Evolutionary conservation across 2,797 vertebrate species (phyloP).

Genomic region (Cheirogaleus major): DNA sequence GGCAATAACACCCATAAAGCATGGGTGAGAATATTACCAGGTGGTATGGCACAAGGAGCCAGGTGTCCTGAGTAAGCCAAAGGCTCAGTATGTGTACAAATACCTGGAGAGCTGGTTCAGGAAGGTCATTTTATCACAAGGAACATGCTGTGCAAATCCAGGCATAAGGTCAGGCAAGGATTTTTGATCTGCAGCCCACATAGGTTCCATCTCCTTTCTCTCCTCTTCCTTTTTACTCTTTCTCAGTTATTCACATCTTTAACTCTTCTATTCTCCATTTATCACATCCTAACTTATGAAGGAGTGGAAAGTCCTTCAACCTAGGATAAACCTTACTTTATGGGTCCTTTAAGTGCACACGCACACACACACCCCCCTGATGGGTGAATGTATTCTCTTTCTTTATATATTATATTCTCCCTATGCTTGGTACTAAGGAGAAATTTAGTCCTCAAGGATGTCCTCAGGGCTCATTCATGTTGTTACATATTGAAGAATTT

Average conservation of each 20-base stretch:
- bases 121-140: neutral
- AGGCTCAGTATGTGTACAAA: accelerated
- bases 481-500: neutral
- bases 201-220: neutral
- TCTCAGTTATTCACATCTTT: neutral
- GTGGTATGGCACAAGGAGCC: neutral
- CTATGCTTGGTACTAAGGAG: neutral
- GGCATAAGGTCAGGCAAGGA: neutral
- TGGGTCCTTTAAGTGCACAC: neutral
- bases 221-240: neutral
- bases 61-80: accelerated
- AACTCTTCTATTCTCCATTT: neutral
- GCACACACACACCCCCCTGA: neutral
- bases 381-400: neutral
- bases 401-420: neutral
- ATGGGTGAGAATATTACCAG: neutral
- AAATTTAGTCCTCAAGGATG: neutral
- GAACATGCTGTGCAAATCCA: neutral
- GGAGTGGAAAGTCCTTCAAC: neutral
- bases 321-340: neutral
- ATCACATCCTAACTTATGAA: neutral
- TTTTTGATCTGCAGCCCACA: neutral
- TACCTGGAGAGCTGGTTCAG: accelerated
- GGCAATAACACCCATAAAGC: neutral
- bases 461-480: neutral